Conservation (phyloP, 2,113 vertebrate species). For the Catagonus wagneri region DNA sequence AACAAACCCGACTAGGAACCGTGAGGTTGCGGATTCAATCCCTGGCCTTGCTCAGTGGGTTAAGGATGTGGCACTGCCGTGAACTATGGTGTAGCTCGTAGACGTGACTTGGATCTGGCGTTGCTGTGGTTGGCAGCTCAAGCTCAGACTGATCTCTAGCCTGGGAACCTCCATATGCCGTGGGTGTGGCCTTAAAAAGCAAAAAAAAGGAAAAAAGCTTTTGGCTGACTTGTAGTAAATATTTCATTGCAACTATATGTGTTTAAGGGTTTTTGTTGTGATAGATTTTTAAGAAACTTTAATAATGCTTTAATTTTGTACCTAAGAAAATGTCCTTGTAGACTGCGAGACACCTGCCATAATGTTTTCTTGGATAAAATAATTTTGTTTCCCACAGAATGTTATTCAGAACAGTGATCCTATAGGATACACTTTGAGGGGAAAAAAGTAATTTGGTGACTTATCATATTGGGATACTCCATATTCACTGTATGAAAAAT, state of each 20-base stretch:
- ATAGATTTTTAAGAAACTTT: slow-evolving; percentile 7
- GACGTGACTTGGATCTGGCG: no score
- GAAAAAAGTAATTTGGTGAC: background rate
- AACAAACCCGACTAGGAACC: no score
- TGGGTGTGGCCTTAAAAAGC: no score
- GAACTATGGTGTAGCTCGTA: no score
- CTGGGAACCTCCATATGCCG: no score
- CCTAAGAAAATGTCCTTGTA: slow-evolving; percentile 22
- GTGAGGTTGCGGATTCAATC: no score
- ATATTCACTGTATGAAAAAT: background rate
- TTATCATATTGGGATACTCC: slow-evolving; percentile 16
- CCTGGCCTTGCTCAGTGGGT: no score
- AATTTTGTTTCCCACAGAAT: background rate
- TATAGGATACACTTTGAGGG: background rate
- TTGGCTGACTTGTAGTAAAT: background rate
- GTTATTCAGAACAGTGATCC: background rate
- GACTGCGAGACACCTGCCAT: background rate
- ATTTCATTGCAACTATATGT: slow-evolving; percentile 2
- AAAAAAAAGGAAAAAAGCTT: background rate
- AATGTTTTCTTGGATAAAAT: background rate
- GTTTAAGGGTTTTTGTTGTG: slow-evolving; percentile 29
- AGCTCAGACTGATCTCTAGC: no score
- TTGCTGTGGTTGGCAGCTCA: no score
- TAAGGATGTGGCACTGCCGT: no score
- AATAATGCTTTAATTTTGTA: background rate